These are phyloP conservation scores for Coenobita brevimanus DNA, from an alignment of 1,140 invertebrate species.

Conservation along the genomic window DNA sequence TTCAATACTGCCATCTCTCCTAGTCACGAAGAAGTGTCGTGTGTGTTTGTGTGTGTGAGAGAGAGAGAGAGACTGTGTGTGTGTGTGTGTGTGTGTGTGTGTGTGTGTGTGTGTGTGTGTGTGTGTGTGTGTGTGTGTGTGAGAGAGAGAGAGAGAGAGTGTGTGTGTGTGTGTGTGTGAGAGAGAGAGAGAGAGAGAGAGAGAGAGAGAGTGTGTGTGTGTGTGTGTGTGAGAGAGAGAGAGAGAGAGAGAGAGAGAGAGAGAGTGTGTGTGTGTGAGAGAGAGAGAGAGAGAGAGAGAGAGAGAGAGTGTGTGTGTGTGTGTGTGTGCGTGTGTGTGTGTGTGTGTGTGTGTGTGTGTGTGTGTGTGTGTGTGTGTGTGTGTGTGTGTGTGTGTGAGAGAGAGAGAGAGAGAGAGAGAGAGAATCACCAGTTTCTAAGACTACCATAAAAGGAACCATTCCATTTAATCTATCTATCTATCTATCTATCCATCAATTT, in stretches of 20 bases:
- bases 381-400: not conserved
- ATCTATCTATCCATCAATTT: too few species aligned
- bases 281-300: not conserved
- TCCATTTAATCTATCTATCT: too few species aligned
- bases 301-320: too few species aligned
- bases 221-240: not conserved
- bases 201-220: too few species aligned
- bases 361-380: constrained; percentile 1
- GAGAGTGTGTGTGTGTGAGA: not conserved
- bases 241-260: not conserved
- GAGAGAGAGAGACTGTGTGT: too few species aligned
- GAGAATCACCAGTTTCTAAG: too few species aligned
- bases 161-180: not conserved
- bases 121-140: not conserved
- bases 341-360: constrained; percentile 24
- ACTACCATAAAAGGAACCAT: too few species aligned
- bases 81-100: not conserved
- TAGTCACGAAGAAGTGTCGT: too few species aligned
- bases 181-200: not conserved
- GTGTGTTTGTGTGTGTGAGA: too few species aligned
- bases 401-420: too few species aligned
- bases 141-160: not conserved
- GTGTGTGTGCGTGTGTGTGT: not conserved
- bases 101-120: not conserved
- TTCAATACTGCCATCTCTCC: too few species aligned